Conservation (phyloP, 2,113 vertebrate species). For the Ancistrus triradiatus region DNA sequence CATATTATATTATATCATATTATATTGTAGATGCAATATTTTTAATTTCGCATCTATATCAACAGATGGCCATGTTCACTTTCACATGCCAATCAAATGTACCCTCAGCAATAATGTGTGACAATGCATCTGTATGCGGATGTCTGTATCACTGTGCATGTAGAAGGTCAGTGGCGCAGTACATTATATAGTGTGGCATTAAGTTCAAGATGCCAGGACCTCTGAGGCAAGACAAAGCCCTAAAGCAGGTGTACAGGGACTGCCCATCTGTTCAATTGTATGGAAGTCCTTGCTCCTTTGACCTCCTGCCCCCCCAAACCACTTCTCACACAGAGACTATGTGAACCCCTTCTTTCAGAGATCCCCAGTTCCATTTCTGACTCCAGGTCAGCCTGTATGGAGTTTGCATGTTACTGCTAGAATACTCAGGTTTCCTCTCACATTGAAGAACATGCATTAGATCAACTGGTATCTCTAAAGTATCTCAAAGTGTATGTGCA, state of each 20-base stretch:
- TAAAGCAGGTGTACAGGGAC: conserved; percentile 55
- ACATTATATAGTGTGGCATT: conserved; percentile 33
- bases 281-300: conserved; percentile 13
- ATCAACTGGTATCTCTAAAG: no score
- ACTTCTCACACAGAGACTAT: conserved; percentile 24
- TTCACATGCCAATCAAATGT: conserved; percentile 43
- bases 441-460: no score
- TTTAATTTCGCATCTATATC: conserved; percentile 12
- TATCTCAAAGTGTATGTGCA: no score
- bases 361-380: no score
- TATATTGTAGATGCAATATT: no score
- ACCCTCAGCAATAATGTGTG: conserved; percentile 15
- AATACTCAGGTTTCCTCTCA: no score
- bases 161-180: conserved; percentile 18
- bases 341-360: conserved; percentile 34
- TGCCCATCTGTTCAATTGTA: conserved; percentile 66
- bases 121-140: conserved; percentile 12
- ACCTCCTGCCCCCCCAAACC: background rate
- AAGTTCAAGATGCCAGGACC: conserved; percentile 47
- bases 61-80: conserved; percentile 22
- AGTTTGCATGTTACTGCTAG: no score
- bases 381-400: no score
- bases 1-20: no score
- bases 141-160: conserved; percentile 6
- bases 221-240: conserved; percentile 45